phyloP scores from a whole-genome alignment of 2,888 invertebrate genomes.

The Ophion costatus region DNA sequence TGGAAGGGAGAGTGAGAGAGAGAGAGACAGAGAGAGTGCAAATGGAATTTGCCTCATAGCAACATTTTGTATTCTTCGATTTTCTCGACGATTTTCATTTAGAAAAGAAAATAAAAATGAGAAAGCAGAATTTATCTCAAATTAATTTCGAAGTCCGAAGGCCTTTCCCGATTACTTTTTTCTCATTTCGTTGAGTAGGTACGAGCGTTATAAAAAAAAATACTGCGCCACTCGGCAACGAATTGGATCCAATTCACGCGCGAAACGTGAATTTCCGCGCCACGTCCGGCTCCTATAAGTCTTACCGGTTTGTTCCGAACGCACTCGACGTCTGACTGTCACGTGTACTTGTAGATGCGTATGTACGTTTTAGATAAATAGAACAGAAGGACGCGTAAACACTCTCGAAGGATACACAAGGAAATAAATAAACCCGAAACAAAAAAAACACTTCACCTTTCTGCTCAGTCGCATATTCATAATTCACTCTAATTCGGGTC shows the following conservation, averaged over 20 bases:
- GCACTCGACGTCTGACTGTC: neutral
- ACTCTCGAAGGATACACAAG: too few relatives aligned
- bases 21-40: too few relatives aligned
- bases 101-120: neutral
- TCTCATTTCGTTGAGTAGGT: neutral
- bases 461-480: too few relatives aligned
- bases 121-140: neutral
- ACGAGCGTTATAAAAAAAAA: conserved; percentile 31
- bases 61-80: neutral
- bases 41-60: neutral
- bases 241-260: conserved; percentile 60
- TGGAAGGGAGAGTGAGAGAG: neutral
- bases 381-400: too few relatives aligned
- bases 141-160: neutral
- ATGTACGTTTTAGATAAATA: neutral
- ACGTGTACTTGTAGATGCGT: neutral
- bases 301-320: conserved; percentile 35
- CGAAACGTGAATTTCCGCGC: conserved; percentile 57
- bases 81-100: neutral
- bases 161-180: too few relatives aligned
- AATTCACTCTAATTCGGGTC: too few relatives aligned
- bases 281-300: conserved; percentile 49
- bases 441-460: too few relatives aligned
- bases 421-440: too few relatives aligned
- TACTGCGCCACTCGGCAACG: conserved; percentile 56